phyloP scores from a whole-genome alignment of 2,113 vertebrate species.

The Megaceryle torquata region DNA sequence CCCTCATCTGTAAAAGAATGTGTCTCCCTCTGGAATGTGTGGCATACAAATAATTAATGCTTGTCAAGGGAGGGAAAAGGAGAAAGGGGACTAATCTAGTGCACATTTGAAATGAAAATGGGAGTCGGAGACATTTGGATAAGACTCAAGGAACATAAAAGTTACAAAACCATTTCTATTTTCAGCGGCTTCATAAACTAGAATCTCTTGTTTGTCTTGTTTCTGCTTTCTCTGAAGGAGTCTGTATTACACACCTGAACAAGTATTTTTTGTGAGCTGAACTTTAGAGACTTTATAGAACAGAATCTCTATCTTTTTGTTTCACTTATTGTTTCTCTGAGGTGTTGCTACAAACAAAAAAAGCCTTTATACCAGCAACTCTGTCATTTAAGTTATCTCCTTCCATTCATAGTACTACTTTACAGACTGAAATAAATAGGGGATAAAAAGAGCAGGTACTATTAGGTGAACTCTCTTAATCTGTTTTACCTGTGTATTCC shows the following conservation, averaged over 20 bases:
- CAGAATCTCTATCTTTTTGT: neutral
- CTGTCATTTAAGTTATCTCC: neutral
- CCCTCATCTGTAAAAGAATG: neutral
- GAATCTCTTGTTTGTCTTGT: neutral
- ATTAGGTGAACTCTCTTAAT: neutral
- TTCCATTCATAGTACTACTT: neutral
- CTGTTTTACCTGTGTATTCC: neutral
- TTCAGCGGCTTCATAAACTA: neutral
- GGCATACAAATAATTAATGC: neutral
- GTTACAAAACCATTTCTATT: neutral
- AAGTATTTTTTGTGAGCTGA: neutral
- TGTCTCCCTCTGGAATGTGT: neutral
- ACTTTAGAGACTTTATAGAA: conserved; percentile 12
- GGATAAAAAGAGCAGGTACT: neutral
- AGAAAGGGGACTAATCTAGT: neutral
- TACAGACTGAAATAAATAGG: conserved; percentile 15
- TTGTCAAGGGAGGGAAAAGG: neutral
- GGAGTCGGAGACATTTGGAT: neutral
- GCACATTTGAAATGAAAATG: neutral
- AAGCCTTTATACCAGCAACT: neutral
- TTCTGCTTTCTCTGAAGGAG: neutral
- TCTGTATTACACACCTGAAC: neutral
- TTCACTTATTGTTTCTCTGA: conserved; percentile 40
- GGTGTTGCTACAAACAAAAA: neutral
- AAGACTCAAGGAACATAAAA: neutral